Base-by-base conservation (phyloP, 2,888 invertebrate genomes). In the Epistrophe grossulariae region DNA sequence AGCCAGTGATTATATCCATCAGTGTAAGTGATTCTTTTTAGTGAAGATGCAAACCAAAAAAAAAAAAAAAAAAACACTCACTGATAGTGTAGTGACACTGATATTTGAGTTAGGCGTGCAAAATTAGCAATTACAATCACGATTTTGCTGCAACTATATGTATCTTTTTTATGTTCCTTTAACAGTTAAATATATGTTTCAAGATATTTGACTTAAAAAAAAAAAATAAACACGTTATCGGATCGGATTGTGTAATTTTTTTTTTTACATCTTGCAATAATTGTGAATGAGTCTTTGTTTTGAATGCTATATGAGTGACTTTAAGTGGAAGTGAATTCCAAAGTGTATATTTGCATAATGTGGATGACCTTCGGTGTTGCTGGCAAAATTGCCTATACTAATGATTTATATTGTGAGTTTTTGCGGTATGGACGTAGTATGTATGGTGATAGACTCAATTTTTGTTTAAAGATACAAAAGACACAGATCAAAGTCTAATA, bases 281-380 rank as follows among this genome's bases (percentile, higher is more conserved):
- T 55, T 64, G 45, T 45, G 66, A 68, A 50, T 83, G 78, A 43
- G n/a, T 19, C 50, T 79, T 72, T 78, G 66, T 78, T 52, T 52
- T 40, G 52, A 57, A 28, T 78, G 52, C 19, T 62, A 38, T 62
- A 38, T 79, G 73, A 73, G 79, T 68, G 70, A 52, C 45, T 71
- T 57, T 60, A 73, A 73, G 72, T 73, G 79, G 66, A 82, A 78
- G 64, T 66, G 78, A 77, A 77, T 81, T 71, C 70, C 62, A 62
- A 77, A 55, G 52, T 38, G 64, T 50, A 73, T 83, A 73, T 83
- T 83, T 83, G 83, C 79, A 83, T 83, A 73, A 72, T 24, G 73
- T 73, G 55, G 79, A 38, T 68, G 83, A 68, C 83, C 83, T 83
- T 82, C 82, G 59, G n/a, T 60, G 72, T 66, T 45, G 59, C 15